Evolutionary conservation across 2,113 vertebrate species (phyloP), one percentile per base, ranked within the genome.

Genomic region (Platanista minor): DNA sequence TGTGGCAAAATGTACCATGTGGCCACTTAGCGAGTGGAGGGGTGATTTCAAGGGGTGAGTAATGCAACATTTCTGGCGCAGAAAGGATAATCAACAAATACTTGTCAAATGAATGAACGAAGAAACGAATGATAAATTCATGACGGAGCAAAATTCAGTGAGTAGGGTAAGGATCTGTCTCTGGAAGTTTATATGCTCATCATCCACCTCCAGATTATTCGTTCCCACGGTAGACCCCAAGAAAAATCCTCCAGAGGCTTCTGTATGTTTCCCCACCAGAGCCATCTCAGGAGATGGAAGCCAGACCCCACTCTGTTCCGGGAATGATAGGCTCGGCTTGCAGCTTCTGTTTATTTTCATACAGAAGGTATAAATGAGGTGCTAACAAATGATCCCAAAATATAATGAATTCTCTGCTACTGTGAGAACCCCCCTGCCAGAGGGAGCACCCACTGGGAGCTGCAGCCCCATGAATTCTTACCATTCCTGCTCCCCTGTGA

Each of bases 331-430:
- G 88, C 97, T 97, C 94, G 66, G 93, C 90, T 82, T 87, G 92
- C 75, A 87, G 95, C 78, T 87, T 97, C 95, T 92, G 98, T 97
- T 97, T 98, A 97, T 97, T 96, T 97, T 97, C 97, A 95, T 81
- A 71, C 83, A 97, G 94, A 98, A 93, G 96, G 96, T 94, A 97
- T 87, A 86, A 97, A 88, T 87, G 97, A 98, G 71, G 46, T 94
- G 95, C 91, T 93, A 97, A 94, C 91, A 97, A 95, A 96, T 67
- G 71, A 88, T 92, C 95, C 93, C 87, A 36, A 95, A 71, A 69
- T 91, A 95, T 43, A 96, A 97, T 88, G 93, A 87, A 81, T 97
- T 96, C 69, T 41, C 87, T 87, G 95, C 98, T 97, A 94, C 98
- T 2, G 89, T 90, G 89, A 39, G 86, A 69, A 33, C 92, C 87